Conservation (phyloP, 2,888 invertebrate species). For the Zelleria hepariella region DNA sequence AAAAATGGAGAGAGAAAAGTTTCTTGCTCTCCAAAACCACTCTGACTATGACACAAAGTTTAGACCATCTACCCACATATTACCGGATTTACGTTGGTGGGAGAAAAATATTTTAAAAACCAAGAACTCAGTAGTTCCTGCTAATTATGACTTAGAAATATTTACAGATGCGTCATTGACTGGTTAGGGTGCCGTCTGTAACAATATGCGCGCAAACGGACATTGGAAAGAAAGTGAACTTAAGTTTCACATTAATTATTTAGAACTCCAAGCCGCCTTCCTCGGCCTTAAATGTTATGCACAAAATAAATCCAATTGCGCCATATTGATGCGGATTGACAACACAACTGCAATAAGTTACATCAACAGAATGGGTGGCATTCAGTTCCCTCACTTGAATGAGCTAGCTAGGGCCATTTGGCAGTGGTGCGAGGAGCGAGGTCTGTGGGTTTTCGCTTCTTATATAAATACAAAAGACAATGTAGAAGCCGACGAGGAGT, state of each 20-base stretch:
- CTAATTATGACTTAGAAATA: neutral
- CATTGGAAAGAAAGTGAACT: neutral
- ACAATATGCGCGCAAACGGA: neutral
- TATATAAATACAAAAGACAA: conserved; percentile 7
- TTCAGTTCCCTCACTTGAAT: conserved; percentile 3
- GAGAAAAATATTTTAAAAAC: neutral
- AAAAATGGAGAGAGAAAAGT: neutral
- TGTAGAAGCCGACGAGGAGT: conserved; percentile 3
- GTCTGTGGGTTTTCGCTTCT: conserved; percentile 1
- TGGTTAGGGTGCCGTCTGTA: neutral
- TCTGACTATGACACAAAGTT: neutral
- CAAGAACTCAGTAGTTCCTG: neutral
- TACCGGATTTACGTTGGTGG: conserved; percentile 1
- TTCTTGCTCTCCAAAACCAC: neutral
- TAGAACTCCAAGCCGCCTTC: conserved; percentile 5
- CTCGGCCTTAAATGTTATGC: conserved; percentile 9
- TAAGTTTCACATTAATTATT: neutral
- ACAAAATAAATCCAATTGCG: neutral
- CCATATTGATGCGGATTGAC: conserved; percentile 6
- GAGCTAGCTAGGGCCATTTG: conserved; percentile 3
- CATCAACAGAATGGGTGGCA: conserved; percentile 7
- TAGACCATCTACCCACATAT: neutral
- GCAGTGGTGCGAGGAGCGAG: neutral
- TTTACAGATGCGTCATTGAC: neutral
- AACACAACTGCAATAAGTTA: conserved; percentile 8